phyloP scores from a whole-genome alignment of 2,797 vertebrate species.

The Selene dorsalis region DNA sequence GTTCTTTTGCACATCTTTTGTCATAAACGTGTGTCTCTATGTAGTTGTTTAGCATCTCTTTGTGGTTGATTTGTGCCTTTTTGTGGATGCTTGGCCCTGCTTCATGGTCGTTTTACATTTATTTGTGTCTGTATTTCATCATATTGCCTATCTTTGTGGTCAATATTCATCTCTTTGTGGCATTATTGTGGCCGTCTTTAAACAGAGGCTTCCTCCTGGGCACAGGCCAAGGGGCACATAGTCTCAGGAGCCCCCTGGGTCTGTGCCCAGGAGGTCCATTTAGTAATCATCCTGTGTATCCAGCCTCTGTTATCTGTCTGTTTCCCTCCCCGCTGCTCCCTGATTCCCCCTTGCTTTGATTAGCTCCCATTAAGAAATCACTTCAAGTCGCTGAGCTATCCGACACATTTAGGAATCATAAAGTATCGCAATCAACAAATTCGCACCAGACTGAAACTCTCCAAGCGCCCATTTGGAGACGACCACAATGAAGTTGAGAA shows the following conservation, averaged over 20 bases:
- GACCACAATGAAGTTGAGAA: constrained; percentile 47
- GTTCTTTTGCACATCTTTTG: neutral
- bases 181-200: neutral
- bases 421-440: constrained; percentile 67
- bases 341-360: constrained; percentile 58
- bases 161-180: neutral
- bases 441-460: constrained; percentile 46
- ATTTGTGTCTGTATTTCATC: neutral
- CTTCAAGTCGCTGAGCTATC: constrained; percentile 54
- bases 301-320: constrained; percentile 36
- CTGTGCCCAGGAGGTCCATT: constrained; percentile 3
- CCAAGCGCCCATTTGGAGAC: constrained; percentile 49
- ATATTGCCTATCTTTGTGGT: neutral
- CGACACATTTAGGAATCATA: constrained; percentile 70
- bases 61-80: too few species aligned
- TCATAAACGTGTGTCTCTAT: too few species aligned
- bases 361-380: constrained; percentile 64
- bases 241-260: neutral
- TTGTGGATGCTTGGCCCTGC: neutral
- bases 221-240: neutral
- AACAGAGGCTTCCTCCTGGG: neutral
- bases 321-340: constrained; percentile 21
- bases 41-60: neutral
- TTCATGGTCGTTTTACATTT: neutral
- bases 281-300: neutral